Conservation (phyloP, 2,888 invertebrate genomes). For the Phyto melanocephala region DNA sequence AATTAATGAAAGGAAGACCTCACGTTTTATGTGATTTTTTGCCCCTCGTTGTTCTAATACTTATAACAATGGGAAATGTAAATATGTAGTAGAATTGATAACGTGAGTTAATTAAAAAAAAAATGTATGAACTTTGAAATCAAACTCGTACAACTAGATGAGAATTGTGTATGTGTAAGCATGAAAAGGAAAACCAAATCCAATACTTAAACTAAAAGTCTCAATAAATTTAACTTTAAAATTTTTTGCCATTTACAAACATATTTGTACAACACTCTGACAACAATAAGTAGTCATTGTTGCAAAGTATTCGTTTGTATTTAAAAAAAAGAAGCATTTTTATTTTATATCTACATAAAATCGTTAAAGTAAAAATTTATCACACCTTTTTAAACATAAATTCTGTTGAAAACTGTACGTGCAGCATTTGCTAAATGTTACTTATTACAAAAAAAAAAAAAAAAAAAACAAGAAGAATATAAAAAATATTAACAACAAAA, state of each 20-base stretch:
- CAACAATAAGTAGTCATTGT: constrained; percentile 29
- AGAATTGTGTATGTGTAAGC: not conserved
- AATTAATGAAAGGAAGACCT: too few relatives aligned
- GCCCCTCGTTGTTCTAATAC: too few relatives aligned
- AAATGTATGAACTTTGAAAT: constrained; percentile 44
- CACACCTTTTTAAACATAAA: constrained; percentile 64
- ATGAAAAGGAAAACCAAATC: too few relatives aligned
- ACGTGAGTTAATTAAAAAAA: not conserved
- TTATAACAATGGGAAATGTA: too few relatives aligned
- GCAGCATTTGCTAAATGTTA: constrained; percentile 62
- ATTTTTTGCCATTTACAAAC: not conserved
- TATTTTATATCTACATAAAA: constrained; percentile 44
- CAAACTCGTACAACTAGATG: not conserved
- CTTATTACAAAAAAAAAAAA: constrained; percentile 37
- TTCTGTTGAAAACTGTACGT: constrained; percentile 60
- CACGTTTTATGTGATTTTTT: too few relatives aligned
- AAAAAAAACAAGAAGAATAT: not conserved
- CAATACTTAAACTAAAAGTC: not conserved
- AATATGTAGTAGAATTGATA: too few relatives aligned
- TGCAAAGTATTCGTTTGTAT: too few relatives aligned
- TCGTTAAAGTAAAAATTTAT: constrained; percentile 60
- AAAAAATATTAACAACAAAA: constrained; percentile 7
- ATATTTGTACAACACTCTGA: too few relatives aligned
- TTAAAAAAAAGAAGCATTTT: constrained; percentile 22
- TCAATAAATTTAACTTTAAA: constrained; percentile 1